phyloP scores from a whole-genome alignment of 2,113 vertebrate genomes.

The Coturnix japonica region DNA sequence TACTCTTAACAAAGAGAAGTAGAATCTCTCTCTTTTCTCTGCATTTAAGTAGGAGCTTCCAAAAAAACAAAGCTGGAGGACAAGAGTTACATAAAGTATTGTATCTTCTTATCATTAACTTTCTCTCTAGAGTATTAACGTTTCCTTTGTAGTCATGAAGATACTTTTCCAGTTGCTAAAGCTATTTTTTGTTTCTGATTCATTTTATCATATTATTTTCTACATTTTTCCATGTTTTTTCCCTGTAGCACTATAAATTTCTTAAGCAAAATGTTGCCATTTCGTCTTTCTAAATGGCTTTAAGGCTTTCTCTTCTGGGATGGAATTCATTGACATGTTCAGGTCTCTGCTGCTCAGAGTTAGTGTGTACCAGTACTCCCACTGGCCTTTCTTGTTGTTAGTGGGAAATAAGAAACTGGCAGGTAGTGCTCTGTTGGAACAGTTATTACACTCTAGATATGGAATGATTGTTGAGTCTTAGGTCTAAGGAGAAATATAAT shows the following conservation, averaged over 20 bases:
- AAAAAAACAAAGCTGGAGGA: not conserved
- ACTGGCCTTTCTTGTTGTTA: not conserved
- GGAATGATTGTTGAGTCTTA: constrained; percentile 21
- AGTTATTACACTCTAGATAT: not conserved
- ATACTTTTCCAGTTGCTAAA: not conserved
- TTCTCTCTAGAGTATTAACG: not conserved
- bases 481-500: not conserved
- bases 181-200: not conserved
- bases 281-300: not conserved
- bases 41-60: not conserved
- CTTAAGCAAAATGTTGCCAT: not conserved
- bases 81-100: not conserved
- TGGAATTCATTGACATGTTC: not conserved
- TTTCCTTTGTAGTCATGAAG: not conserved
- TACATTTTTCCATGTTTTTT: not conserved
- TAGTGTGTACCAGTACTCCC: not conserved
- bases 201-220: not conserved
- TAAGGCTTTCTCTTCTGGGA: not conserved
- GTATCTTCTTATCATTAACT: not conserved
- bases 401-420: not conserved
- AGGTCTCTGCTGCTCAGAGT: not conserved
- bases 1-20: not conserved
- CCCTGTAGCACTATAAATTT: not conserved
- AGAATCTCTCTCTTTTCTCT: not conserved
- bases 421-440: not conserved